Base-by-base conservation (phyloP, 2,888 invertebrate genomes). In the Muschampia plurimacula region DNA sequence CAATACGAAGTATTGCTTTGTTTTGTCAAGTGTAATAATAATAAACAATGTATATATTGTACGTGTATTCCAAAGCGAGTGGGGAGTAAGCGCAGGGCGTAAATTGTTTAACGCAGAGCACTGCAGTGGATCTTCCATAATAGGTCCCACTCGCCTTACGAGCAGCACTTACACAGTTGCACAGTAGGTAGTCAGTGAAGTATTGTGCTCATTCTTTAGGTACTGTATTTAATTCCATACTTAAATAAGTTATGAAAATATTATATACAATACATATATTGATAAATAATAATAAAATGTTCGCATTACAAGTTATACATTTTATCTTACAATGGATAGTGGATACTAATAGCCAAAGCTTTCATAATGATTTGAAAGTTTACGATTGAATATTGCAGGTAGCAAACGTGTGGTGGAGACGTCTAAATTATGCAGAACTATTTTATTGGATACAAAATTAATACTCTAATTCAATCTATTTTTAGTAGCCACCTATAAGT, bases 21-120 rank as follows among this genome's bases (percentile, higher is more conserved):
- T 57, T 57, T 57, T 28, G 28, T 28, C 28, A 57, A 57, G 28
- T 28, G 22, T 28, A 28, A 57, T 57, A 57, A 57, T 28, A 28
- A 57, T 57, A 57, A 57, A 28, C 28, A 57, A 57, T 28, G 12
- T 10, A 12, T 28, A 10, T 28, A 12, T 57, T 57, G 57, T 57
- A 57, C 28, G 28, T 22, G 10, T 57, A 57, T 28, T 28, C 4
- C 28, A 57, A 57, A 57, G 22, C 28, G 28, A 57, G 15, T 57
- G 28, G 28, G 28, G 49, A n/a, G 10, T 15, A 57, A 69, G 62
- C 69, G 39, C 36, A 60, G 67, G 46, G 68, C 15, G 39, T 62
- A 69, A 69, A 69, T 69, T 69, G 62, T 69, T 62, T 62, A 62
- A 69, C 62, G 69, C 49, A 36, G 69, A 69, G 62, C 62, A 52